Conservation (phyloP, 2,888 invertebrate species). For the Caenorhabditis sp. region DNA sequence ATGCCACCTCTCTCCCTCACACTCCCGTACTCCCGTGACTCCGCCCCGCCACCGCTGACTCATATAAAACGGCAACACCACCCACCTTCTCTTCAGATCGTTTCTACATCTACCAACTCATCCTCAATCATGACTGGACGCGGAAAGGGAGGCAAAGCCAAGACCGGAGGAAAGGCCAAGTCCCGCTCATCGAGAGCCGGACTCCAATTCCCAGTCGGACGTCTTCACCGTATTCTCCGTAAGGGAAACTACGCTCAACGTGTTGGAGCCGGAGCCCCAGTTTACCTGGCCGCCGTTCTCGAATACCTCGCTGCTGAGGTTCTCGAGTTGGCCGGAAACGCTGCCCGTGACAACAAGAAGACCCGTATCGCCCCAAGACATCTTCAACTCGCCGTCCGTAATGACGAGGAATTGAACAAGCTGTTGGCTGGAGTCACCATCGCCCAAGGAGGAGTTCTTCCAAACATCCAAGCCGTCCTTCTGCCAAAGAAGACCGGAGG, state of each 20-base stretch:
- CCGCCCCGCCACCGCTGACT: conserved; percentile 19
- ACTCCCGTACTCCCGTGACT: neutral
- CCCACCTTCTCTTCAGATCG: conserved; percentile 26
- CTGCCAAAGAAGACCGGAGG: conserved; percentile 82
- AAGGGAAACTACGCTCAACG: conserved; percentile 81
- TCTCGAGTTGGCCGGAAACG: conserved; percentile 82
- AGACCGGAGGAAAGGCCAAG: conserved; percentile 75
- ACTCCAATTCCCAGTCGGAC: conserved; percentile 83
- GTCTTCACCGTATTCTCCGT: conserved; percentile 82
- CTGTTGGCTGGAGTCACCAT: conserved; percentile 88
- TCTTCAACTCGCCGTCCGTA: conserved; percentile 67
- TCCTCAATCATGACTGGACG: conserved; percentile 88
- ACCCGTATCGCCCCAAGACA: conserved; percentile 83
- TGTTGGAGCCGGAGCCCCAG: conserved; percentile 81
- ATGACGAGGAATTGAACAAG: conserved; percentile 72
- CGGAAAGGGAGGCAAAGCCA: conserved; percentile 86
- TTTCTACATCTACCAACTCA: conserved; percentile 46
- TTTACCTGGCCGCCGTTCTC: conserved; percentile 81
- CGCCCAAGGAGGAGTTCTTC: conserved; percentile 90
- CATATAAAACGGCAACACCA: no score
- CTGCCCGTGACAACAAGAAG: conserved; percentile 85
- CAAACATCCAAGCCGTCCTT: conserved; percentile 82
- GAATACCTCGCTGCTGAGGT: conserved; percentile 82
- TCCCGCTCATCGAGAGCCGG: conserved; percentile 82
- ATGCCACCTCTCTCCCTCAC: neutral